Evolutionary conservation across 2,113 vertebrate genomes (phyloP).

Genomic region (Bolborhynchus lineola): DNA sequence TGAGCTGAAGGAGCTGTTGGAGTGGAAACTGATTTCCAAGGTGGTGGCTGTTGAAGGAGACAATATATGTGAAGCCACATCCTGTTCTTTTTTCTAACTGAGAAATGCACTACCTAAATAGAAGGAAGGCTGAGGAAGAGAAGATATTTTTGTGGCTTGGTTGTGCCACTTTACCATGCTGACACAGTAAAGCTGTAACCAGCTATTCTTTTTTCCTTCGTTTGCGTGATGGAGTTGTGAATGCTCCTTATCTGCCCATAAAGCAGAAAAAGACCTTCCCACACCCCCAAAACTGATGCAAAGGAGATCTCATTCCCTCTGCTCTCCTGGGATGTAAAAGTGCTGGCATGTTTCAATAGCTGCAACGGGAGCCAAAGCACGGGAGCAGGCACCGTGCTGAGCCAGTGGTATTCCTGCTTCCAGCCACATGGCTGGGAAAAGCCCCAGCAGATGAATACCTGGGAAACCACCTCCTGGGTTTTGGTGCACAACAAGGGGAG

Average conservation of each 20-base stretch:
- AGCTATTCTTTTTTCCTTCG: neutral
- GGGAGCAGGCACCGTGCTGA: neutral
- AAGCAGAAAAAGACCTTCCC: neutral
- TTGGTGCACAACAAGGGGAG: neutral
- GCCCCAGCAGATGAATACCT: neutral
- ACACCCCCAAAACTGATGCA: neutral
- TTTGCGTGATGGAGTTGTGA: neutral
- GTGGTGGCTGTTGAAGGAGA: neutral
- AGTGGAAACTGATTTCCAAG: neutral
- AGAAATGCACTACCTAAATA: neutral
- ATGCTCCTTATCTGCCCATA: neutral
- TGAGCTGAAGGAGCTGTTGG: neutral
- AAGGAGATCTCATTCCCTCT: neutral
- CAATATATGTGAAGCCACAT: neutral
- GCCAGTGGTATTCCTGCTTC: accelerated
- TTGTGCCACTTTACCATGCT: neutral
- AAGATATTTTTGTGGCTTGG: neutral
- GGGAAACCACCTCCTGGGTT: neutral
- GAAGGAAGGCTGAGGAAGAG: neutral
- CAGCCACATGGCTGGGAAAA: accelerated
- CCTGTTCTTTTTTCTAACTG: neutral
- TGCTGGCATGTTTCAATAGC: neutral
- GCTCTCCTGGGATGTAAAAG: neutral
- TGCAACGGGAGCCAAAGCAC: neutral
- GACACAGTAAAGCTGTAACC: neutral